These are phyloP conservation scores for Sipha maydis DNA, from an alignment of 2,888 invertebrate species.

Conservation along the genomic window DNA sequence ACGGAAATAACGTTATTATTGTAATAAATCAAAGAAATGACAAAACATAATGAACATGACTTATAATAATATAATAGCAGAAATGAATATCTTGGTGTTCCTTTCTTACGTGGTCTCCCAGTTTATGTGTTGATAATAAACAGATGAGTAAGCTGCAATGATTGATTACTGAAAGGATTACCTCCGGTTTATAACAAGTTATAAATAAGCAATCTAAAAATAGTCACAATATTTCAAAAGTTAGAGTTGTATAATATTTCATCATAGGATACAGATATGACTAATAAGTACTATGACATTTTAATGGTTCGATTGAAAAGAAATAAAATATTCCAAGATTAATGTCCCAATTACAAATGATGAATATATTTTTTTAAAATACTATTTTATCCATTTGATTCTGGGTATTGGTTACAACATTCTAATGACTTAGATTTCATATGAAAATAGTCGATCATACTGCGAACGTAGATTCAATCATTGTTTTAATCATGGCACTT, in stretches of 20 bases:
- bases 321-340: neutral
- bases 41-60: neutral
- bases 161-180: conserved; percentile 33
- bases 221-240: neutral
- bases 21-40: neutral
- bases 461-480: neutral
- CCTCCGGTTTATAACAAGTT: neutral
- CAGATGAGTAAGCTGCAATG: neutral
- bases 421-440: neutral
- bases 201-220: neutral
- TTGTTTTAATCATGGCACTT: neutral
- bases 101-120: neutral
- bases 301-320: neutral
- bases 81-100: neutral
- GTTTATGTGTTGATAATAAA: neutral
- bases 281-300: neutral
- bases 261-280: neutral
- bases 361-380: neutral
- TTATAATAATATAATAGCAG: too few species aligned
- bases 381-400: neutral
- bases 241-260: neutral
- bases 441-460: neutral
- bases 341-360: neutral
- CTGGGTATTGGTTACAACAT: neutral
- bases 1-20: neutral